Evolutionary conservation across 1,140 invertebrate species (phyloP).

Genomic region (Wiebesia pumilae): DNA sequence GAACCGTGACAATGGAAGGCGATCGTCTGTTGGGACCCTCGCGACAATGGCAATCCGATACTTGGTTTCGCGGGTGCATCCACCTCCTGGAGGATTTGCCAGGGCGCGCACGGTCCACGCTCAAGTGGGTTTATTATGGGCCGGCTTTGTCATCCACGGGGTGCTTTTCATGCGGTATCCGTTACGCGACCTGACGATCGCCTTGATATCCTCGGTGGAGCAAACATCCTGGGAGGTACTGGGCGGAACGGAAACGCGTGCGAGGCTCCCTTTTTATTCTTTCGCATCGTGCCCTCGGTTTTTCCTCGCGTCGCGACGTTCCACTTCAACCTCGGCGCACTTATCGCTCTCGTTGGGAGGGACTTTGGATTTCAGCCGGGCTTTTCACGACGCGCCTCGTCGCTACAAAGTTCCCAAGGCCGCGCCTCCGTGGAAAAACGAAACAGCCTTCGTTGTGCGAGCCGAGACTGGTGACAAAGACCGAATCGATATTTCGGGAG

Average conservation of each 20-base stretch:
- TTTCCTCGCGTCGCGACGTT: background rate
- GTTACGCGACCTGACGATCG: conserved; percentile 3
- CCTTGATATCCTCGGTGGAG: background rate
- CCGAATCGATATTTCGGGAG: too few species aligned
- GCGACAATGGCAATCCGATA: conserved; percentile 67
- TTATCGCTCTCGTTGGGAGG: background rate
- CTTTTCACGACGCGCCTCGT: too few species aligned
- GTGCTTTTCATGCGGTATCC: conserved; percentile 4
- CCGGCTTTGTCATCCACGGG: conserved; percentile 8
- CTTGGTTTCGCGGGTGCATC: conserved; percentile 58
- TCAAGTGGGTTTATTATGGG: conserved; percentile 12
- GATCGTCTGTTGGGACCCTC: conserved; percentile 12
- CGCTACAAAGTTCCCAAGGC: too few species aligned
- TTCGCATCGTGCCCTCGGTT: background rate
- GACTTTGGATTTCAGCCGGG: too few species aligned
- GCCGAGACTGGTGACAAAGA: too few species aligned
- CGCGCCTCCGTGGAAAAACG: too few species aligned
- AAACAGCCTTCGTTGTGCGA: too few species aligned
- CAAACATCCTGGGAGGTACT: conserved; percentile 57
- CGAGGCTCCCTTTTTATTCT: background rate
- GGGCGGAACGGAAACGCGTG: conserved; percentile 40
- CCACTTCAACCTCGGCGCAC: background rate
- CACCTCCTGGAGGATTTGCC: conserved; percentile 14
- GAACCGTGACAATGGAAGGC: conserved; percentile 11
- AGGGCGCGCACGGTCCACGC: background rate